Conservation (phyloP, 1,140 invertebrate genomes). For the Lordiphosa collinella region DNA sequence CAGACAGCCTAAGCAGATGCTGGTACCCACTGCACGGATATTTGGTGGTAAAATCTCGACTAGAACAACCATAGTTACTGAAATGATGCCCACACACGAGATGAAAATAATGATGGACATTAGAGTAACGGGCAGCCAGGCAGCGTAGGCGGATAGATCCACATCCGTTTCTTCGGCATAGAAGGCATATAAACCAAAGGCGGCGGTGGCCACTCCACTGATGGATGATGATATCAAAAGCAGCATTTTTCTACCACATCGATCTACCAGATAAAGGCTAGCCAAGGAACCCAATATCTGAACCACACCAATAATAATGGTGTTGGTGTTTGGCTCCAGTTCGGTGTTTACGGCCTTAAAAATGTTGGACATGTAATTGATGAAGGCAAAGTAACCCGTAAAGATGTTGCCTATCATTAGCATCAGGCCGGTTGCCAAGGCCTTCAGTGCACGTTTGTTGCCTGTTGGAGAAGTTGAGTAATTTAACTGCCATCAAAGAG, state of each 20-base stretch:
- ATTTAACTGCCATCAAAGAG: not conserved
- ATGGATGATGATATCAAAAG: constrained; percentile 54
- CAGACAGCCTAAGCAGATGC: constrained; percentile 53
- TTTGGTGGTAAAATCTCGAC: constrained; percentile 62
- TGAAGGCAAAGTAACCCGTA: constrained; percentile 63
- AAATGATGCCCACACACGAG: constrained; percentile 57
- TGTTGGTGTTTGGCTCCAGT: constrained; percentile 81
- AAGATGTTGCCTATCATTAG: constrained; percentile 67
- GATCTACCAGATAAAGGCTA: constrained; percentile 65
- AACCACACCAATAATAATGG: constrained; percentile 81
- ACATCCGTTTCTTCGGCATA: constrained; percentile 46
- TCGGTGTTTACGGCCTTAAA: constrained; percentile 83
- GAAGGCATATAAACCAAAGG: constrained; percentile 62
- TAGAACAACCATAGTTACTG: constrained; percentile 67
- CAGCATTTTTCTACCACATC: constrained; percentile 58
- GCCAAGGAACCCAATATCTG: constrained; percentile 80
- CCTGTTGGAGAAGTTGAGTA: constrained; percentile 19
- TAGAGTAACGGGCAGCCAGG: constrained; percentile 60
- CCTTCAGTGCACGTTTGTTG: constrained; percentile 43
- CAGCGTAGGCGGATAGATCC: constrained; percentile 39
- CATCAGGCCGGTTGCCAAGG: constrained; percentile 53
- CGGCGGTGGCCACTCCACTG: constrained; percentile 39
- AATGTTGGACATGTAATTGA: constrained; percentile 81
- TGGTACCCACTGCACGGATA: constrained; percentile 55
- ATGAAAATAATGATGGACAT: constrained; percentile 68